These are phyloP conservation scores for Phalera bucephala DNA, from an alignment of 2,888 invertebrate genomes.

Conservation along the genomic window DNA sequence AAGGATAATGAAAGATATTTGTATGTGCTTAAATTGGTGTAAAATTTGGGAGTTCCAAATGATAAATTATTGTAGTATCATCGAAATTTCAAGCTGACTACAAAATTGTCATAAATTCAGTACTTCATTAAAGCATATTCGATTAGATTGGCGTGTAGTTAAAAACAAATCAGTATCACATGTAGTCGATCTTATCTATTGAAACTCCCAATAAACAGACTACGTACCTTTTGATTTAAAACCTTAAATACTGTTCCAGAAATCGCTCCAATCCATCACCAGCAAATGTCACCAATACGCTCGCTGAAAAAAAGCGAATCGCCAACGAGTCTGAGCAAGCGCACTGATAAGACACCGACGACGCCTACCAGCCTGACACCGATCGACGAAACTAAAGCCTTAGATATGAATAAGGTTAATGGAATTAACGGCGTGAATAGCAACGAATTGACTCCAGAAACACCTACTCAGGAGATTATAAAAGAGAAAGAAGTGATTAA, in stretches of 20 bases:
- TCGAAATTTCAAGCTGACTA: slow-evolving; percentile 26
- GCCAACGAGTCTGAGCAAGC: slow-evolving; percentile 74
- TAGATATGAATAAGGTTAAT: slow-evolving; percentile 73
- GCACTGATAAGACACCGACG: slow-evolving; percentile 78
- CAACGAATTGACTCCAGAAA: slow-evolving; percentile 69
- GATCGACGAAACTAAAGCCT: slow-evolving; percentile 75
- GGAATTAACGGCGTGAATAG: slow-evolving; percentile 52
- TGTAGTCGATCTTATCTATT: slow-evolving; percentile 20
- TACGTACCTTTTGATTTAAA: slow-evolving; percentile 19
- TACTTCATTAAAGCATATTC: background rate
- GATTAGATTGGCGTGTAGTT: no score
- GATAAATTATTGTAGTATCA: slow-evolving; percentile 6
- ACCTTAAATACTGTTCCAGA: slow-evolving; percentile 59
- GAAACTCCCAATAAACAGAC: slow-evolving; percentile 27
- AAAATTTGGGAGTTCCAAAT: slow-evolving; percentile 44
- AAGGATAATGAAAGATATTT: slow-evolving; percentile 30
- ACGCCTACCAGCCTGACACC: slow-evolving; percentile 77
- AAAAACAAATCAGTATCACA: no score
- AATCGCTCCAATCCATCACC: slow-evolving; percentile 78
- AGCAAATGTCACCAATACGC: slow-evolving; percentile 81
- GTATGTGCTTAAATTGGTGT: slow-evolving; percentile 43
- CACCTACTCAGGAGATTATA: slow-evolving; percentile 59
- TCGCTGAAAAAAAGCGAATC: slow-evolving; percentile 78
- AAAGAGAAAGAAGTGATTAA: slow-evolving; percentile 69
- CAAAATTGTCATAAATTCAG: background rate